Evolutionary conservation across 37 sponge, comb jelly and placozoan species (phyloP), one percentile per base, ranked within the genome.

Genomic region (Spongilla lacustris): DNA sequence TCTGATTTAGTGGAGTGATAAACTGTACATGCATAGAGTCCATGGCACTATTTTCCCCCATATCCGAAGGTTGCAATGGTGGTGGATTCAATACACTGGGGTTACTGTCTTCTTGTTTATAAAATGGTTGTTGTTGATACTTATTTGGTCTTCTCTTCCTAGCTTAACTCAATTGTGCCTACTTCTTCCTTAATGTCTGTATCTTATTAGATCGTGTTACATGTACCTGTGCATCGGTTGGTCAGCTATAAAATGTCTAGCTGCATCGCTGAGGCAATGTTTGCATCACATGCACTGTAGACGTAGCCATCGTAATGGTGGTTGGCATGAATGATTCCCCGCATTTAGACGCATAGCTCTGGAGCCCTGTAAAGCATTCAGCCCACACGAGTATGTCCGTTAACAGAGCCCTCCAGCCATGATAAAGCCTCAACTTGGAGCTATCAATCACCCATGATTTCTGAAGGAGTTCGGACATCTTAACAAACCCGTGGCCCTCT

Each of bases 341-440:
- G 23, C 35, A 38, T 41, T 31, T 88, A 88, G 13, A 72, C 77
- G 36, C 76, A 69, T 0, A 88, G 37, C n/a, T 82, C 49, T 0
- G 69, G 69, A 0, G 77, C 71, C 19, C 13, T 0, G 73, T 22
- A 66, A n/a, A 88, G 30, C 88, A 88, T 19, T 88, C 67, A 4
- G 76, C 58, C 88, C 82, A 88, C 24, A 68, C 8, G 1, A 67
- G 50, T 2, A 88, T 82, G 24, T 88, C 88, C 22, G 69, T 82
- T 21, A 88, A 50, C 19, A 72, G 83, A 0, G 22, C 41, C 21
- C 38, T 28, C 0, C 70, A 21, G 11, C 58, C 21, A 17, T 58
- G 58, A 1, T 58, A 13, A 8, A 58, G 58, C 4, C 11, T 58
- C 19, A 17, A 58, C 19, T 58, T 17, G 19, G 58, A 13, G 1